phyloP scores from a whole-genome alignment of 2,888 invertebrate genomes.

The Mantis religiosa region DNA sequence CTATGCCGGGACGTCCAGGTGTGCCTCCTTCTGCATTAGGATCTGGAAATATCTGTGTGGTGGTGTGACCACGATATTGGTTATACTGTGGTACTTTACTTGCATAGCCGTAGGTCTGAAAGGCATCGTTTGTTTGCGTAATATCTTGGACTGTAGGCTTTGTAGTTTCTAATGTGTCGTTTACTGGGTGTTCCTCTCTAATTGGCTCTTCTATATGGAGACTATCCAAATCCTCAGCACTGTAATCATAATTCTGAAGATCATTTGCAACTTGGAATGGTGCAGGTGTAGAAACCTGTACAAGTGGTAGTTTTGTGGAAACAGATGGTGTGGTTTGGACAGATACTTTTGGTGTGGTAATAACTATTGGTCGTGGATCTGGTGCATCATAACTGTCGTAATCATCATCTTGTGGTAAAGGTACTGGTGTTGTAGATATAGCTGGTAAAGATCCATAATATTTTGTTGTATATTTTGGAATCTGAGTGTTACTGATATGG shows the following conservation, averaged over 20 bases:
- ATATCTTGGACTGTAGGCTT: neutral
- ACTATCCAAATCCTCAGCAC: neutral
- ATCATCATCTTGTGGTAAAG: neutral
- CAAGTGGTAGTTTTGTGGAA: neutral
- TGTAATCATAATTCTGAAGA: slow-evolving; percentile 9
- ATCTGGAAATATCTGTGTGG: slow-evolving; percentile 20
- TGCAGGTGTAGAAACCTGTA: neutral
- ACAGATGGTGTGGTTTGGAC: neutral
- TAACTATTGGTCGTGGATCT: neutral
- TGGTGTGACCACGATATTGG: neutral
- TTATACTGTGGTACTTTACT: slow-evolving; percentile 5
- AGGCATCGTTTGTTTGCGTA: neutral
- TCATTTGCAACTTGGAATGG: neutral
- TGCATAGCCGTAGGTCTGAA: slow-evolving; percentile 6
- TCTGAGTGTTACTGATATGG: neutral
- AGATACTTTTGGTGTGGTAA: neutral
- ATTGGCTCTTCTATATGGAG: neutral
- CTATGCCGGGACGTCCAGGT: slow-evolving; percentile 62
- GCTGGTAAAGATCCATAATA: neutral
- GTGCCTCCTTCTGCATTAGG: slow-evolving; percentile 39
- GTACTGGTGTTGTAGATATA: neutral
- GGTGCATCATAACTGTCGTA: slow-evolving; percentile 18
- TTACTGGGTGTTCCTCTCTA: neutral
- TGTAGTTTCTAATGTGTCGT: neutral
- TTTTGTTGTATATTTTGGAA: neutral